phyloP scores from a whole-genome alignment of 1,140 invertebrate species.

The Schlechtendalia chinensis region DNA sequence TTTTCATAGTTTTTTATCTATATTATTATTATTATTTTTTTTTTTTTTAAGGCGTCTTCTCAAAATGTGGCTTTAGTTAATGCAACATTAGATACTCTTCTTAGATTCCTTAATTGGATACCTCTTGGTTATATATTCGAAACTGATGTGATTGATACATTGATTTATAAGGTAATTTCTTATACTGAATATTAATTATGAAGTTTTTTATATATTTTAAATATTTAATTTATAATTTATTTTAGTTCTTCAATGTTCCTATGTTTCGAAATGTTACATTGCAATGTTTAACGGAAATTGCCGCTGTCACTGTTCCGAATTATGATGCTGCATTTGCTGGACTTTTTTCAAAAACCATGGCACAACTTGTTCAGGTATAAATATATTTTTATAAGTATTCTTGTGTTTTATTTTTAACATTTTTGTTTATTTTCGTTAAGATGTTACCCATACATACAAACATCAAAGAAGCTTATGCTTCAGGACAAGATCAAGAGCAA shows the following conservation, averaged over 20 bases:
- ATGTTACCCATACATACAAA: slow-evolving; percentile 90
- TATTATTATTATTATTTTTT: no score
- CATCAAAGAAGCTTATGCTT: slow-evolving; percentile 89
- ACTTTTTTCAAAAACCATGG: slow-evolving; percentile 87
- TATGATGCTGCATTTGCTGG: slow-evolving; percentile 91
- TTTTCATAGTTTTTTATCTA: background rate
- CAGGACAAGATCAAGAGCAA: slow-evolving; percentile 93
- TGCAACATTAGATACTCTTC: slow-evolving; percentile 91
- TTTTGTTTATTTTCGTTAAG: slow-evolving; percentile 55
- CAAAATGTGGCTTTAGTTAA: slow-evolving; percentile 92
- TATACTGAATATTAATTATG: background rate
- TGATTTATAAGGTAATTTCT: slow-evolving; percentile 80
- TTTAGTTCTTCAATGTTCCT: slow-evolving; percentile 94
- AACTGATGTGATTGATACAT: slow-evolving; percentile 91
- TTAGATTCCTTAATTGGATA: slow-evolving; percentile 99
- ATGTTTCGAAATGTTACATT: slow-evolving; percentile 98
- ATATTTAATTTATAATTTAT: slow-evolving; percentile 67
- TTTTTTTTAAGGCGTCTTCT: slow-evolving; percentile 75
- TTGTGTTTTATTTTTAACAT: slow-evolving; percentile 28
- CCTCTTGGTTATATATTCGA: slow-evolving; percentile 99
- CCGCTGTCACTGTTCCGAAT: slow-evolving; percentile 79
- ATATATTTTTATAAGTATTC: background rate
- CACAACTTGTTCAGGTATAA: slow-evolving; percentile 72
- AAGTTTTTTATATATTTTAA: slow-evolving; percentile 32
- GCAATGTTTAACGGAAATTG: slow-evolving; percentile 98